Percentiles rank a stretch among this genome's conserved stretches.
Conservation (phyloP, 2,888 invertebrate genomes). For the Dynastes maya region DNA sequence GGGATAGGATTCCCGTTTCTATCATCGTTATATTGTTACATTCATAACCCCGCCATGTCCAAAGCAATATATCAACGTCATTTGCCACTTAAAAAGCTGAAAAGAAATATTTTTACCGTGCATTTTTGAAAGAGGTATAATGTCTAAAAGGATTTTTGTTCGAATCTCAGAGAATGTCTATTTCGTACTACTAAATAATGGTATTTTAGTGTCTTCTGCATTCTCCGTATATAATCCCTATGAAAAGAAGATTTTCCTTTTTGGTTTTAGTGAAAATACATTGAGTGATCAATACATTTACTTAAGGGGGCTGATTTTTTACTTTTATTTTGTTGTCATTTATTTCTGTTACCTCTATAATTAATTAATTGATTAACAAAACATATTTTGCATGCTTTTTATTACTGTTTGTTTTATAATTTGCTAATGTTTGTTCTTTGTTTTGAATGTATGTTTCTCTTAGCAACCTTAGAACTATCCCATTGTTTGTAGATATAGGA, state of each 20-base stretch:
- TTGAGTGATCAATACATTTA: background rate
- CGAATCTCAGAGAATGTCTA: constrained; percentile 50
- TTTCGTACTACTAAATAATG: too few species aligned
- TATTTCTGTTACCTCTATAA: constrained; percentile 11
- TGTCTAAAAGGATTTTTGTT: constrained; percentile 61
- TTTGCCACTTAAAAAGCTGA: constrained; percentile 65
- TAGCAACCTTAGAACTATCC: too few species aligned
- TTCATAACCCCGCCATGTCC: background rate
- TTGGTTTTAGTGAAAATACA: constrained; percentile 35
- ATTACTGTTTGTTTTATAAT: constrained; percentile 23
- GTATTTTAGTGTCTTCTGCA: too few species aligned
- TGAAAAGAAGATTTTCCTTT: background rate
- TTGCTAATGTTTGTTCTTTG: constrained; percentile 22
- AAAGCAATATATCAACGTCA: constrained; percentile 66
- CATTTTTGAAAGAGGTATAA: constrained; percentile 36
- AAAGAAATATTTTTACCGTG: constrained; percentile 59
- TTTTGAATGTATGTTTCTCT: too few species aligned
- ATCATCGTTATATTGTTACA: background rate
- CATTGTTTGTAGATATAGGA: background rate
- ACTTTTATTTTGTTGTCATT: constrained; percentile 27
- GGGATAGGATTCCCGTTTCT: background rate
- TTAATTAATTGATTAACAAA: constrained; percentile 1
- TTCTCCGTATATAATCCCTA: too few species aligned
- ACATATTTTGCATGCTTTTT: constrained; percentile 37
- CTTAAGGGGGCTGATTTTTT: constrained; percentile 32